phyloP scores from a whole-genome alignment of 1,140 invertebrate species.

The Pogonomyrmex californicus region DNA sequence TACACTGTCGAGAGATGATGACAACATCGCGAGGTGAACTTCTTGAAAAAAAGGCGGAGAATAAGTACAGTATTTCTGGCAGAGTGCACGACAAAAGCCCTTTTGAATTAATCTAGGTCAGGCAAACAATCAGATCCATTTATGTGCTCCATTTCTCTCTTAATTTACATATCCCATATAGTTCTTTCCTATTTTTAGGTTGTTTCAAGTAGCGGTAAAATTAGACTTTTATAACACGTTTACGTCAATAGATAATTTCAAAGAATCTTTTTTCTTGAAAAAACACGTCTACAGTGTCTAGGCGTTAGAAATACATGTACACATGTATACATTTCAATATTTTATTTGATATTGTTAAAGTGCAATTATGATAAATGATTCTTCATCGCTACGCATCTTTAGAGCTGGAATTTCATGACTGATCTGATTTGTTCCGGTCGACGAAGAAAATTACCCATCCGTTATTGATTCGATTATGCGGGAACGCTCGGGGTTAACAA shows the following conservation, averaged over 20 bases:
- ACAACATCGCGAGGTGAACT: not conserved
- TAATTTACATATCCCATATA: slow-evolving; percentile 1
- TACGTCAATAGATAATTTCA: not conserved
- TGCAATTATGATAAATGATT: slow-evolving; percentile 15
- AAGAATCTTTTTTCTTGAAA: too few relatives aligned
- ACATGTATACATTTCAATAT: not conserved
- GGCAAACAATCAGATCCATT: slow-evolving; percentile 19
- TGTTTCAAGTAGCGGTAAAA: not conserved
- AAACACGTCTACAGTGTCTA: not conserved
- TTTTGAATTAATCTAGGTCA: slow-evolving; percentile 36
- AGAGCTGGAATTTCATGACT: slow-evolving; percentile 30
- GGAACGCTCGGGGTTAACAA: slow-evolving; percentile 67
- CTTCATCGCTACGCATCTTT: slow-evolving; percentile 31
- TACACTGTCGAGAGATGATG: slow-evolving; percentile 20
- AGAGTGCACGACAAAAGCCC: not conserved
- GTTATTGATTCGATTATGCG: slow-evolving; percentile 77
- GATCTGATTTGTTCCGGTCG: slow-evolving; percentile 58
- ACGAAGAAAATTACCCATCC: slow-evolving; percentile 74
- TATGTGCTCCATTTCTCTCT: not conserved
- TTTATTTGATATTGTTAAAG: not conserved
- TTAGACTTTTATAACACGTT: not conserved
- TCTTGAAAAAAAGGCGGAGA: not conserved
- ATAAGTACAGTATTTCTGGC: slow-evolving; percentile 26
- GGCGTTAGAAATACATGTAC: not conserved
- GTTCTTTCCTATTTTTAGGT: not conserved